A percentile compares a stretch with the other conserved stretches of the same genome.
Conservation (phyloP, 2,888 invertebrate species). For the Tridacna crocea region DNA sequence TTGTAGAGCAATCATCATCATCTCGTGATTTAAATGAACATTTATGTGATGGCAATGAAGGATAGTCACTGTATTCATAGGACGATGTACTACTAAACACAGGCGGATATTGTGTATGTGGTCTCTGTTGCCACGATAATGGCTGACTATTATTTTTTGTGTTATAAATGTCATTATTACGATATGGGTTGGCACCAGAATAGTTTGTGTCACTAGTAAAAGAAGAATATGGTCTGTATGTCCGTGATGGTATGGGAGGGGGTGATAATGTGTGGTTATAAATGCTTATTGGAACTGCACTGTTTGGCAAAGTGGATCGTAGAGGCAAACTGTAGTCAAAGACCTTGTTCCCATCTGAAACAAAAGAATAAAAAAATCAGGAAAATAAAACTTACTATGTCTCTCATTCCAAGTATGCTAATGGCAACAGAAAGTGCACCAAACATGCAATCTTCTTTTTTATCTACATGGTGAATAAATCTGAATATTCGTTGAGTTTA, state of each 20-base stretch:
- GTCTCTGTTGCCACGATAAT: conserved; percentile 51
- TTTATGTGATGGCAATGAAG: conserved; percentile 42
- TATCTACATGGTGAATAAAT: too few species aligned
- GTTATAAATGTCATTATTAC: conserved; percentile 30
- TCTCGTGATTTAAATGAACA: conserved; percentile 49
- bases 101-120: conserved; percentile 38
- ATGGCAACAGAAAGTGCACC: too few species aligned
- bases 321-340: conserved; percentile 48
- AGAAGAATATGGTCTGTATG: conserved; percentile 59
- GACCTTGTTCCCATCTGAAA: conserved; percentile 60
- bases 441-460: too few species aligned
- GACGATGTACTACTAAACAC: conserved; percentile 36
- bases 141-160: conserved; percentile 31
- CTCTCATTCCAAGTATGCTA: too few species aligned
- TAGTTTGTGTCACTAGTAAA: conserved; percentile 49
- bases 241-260: conserved; percentile 58
- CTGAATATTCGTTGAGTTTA: too few species aligned
- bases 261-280: conserved; percentile 36
- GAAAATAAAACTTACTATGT: background rate
- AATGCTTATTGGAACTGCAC: background rate
- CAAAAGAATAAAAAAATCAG: background rate
- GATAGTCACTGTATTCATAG: conserved; percentile 39
- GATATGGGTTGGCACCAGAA: conserved; percentile 37
- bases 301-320: background rate
- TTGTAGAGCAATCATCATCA: conserved; percentile 65